These are phyloP conservation scores for Stomatorhinus walkeri DNA, from an alignment of 2,797 vertebrate species.

Conservation along the genomic window DNA sequence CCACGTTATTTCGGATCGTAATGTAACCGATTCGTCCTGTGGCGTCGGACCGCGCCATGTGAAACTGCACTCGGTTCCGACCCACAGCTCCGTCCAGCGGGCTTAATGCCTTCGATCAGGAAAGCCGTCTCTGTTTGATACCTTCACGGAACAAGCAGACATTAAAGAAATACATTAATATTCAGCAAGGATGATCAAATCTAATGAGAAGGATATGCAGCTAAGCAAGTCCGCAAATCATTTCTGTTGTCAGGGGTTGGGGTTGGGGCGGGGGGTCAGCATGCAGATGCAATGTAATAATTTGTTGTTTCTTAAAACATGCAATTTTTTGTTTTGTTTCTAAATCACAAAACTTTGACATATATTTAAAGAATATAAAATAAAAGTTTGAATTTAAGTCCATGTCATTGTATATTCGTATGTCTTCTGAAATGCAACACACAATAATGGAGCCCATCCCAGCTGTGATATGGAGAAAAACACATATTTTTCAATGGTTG, in stretches of 20 bases:
- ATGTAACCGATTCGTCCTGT: neutral
- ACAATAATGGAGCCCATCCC: neutral
- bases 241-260: neutral
- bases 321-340: slow-evolving; percentile 9
- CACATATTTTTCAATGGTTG: neutral
- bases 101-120: neutral
- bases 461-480: neutral
- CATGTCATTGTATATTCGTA: neutral
- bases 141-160: neutral
- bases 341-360: slow-evolving; percentile 5
- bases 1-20: neutral
- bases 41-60: neutral
- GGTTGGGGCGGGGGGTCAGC: too few species aligned
- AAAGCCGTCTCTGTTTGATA: neutral
- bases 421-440: neutral
- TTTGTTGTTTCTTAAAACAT: neutral
- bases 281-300: neutral
- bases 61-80: neutral
- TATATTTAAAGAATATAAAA: slow-evolving; percentile 17
- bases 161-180: neutral
- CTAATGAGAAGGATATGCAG: neutral
- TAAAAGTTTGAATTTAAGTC: slow-evolving; percentile 6
- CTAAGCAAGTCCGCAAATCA: neutral
- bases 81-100: neutral
- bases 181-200: neutral